A percentile compares a stretch with the other conserved stretches of the same genome.
phyloP scores from a whole-genome alignment of 1,140 invertebrate species.

The Caenorhabditis latens region DNA sequence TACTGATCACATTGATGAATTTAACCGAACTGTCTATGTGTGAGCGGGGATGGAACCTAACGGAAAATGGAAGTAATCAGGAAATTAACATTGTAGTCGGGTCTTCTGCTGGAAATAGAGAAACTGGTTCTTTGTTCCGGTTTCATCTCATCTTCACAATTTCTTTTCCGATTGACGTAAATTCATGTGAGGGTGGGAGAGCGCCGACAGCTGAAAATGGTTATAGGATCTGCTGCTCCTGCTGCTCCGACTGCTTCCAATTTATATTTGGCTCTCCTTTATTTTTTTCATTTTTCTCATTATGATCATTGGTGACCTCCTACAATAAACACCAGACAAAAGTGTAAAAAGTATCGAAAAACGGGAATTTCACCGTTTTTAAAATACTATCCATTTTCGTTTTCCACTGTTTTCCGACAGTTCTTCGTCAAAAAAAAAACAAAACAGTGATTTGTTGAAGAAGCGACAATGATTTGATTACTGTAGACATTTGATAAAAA shows the following conservation, averaged over 20 bases:
- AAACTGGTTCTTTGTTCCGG: constrained; percentile 51
- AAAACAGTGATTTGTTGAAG: constrained; percentile 38
- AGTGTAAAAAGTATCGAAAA: constrained; percentile 51
- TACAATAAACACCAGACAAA: not conserved
- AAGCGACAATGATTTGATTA: constrained; percentile 52
- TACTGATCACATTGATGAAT: constrained; percentile 26
- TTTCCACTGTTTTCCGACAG: constrained; percentile 34
- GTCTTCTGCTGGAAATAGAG: constrained; percentile 27
- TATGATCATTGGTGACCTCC: constrained; percentile 37
- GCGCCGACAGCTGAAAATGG: not conserved
- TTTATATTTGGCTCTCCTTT: constrained; percentile 8
- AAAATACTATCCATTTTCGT: constrained; percentile 29
- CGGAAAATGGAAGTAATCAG: not conserved
- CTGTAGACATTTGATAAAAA: constrained; percentile 11
- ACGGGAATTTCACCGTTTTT: constrained; percentile 39
- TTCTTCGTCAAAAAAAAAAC: constrained; percentile 41
- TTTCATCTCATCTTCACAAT: constrained; percentile 31
- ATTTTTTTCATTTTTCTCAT: not conserved
- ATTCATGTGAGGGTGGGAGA: constrained; percentile 1
- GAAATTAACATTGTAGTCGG: constrained; percentile 42
- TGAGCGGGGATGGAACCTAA: constrained; percentile 10
- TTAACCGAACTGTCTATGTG: not conserved
- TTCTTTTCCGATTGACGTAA: constrained; percentile 44
- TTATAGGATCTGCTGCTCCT: not conserved
- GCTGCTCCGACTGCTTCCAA: not conserved